phyloP scores from a whole-genome alignment of 2,797 vertebrate species.

The Halcyon badia region DNA sequence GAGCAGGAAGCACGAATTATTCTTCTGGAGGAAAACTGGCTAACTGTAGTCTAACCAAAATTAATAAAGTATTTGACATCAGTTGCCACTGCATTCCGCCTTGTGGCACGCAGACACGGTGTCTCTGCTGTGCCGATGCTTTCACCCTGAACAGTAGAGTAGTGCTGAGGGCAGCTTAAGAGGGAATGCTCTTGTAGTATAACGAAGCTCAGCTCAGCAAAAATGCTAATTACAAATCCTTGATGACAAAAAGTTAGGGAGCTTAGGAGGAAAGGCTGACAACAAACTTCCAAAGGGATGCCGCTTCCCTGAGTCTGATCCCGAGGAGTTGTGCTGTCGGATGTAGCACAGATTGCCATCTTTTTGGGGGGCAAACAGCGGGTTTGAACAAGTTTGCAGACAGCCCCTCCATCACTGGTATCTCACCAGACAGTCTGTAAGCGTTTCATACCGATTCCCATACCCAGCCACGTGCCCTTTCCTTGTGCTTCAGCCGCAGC shows the following conservation, averaged over 20 bases:
- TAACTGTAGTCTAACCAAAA: background rate
- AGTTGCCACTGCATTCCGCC: background rate
- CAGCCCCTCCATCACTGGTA: background rate
- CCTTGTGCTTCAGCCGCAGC: background rate
- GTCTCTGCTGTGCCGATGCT: background rate
- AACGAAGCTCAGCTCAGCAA: background rate
- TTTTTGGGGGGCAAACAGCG: background rate
- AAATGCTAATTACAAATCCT: background rate
- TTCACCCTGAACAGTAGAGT: background rate
- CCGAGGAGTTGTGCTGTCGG: background rate
- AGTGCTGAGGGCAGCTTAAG: background rate
- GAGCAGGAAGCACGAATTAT: background rate
- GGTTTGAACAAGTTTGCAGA: background rate
- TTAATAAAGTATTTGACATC: background rate
- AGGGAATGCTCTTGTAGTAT: background rate
- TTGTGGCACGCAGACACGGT: background rate
- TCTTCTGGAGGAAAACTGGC: background rate
- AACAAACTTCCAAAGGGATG: background rate
- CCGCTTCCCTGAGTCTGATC: background rate
- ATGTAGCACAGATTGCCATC: background rate
- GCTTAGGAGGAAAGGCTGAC: background rate
- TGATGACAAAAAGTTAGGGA: background rate
- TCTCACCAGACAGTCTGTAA: fast-evolving
- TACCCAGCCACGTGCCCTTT: background rate
- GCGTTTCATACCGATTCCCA: background rate